phyloP scores from a whole-genome alignment of 1,140 invertebrate species.

The Atta colombica region DNA sequence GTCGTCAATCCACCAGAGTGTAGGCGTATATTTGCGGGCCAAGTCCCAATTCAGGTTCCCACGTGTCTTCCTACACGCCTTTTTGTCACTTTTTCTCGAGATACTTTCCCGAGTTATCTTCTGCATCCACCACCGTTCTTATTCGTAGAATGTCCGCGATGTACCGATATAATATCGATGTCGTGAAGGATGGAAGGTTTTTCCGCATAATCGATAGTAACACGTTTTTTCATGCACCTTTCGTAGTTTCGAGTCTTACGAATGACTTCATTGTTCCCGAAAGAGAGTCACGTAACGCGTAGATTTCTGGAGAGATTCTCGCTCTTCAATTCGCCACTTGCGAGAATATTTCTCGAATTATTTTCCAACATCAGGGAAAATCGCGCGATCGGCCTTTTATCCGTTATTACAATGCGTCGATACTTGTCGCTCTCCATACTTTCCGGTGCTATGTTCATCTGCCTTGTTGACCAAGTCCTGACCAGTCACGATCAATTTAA shows the following conservation, averaged over 20 bases:
- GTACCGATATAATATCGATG: not conserved
- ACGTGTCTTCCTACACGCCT: not conserved
- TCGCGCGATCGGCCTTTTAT: not conserved
- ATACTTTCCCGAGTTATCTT: not conserved
- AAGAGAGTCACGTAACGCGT: conserved; percentile 51
- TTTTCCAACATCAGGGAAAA: not conserved
- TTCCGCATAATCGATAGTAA: not conserved
- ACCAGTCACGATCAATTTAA: not conserved
- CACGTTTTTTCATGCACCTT: not conserved
- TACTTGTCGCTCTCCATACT: conserved; percentile 14
- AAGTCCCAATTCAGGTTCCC: conserved; percentile 36
- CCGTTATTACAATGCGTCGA: not conserved
- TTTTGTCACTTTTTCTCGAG: conserved; percentile 36
- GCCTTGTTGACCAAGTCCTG: not conserved
- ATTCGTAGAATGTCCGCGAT: conserved; percentile 74
- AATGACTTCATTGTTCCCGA: conserved; percentile 13
- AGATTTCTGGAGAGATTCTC: conserved; percentile 7
- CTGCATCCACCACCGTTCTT: conserved; percentile 77
- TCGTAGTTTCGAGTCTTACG: conserved; percentile 22
- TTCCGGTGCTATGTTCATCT: conserved; percentile 8
- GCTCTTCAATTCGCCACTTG: conserved; percentile 10
- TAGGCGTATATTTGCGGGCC: not conserved
- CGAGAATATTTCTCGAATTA: conserved; percentile 34
- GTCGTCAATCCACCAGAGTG: not conserved
- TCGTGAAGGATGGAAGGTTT: not conserved